Percentiles rank a stretch among this genome's conserved stretches.
Evolutionary conservation across 2,888 invertebrate genomes (phyloP).

Genomic region (Mystacides longicornis): DNA sequence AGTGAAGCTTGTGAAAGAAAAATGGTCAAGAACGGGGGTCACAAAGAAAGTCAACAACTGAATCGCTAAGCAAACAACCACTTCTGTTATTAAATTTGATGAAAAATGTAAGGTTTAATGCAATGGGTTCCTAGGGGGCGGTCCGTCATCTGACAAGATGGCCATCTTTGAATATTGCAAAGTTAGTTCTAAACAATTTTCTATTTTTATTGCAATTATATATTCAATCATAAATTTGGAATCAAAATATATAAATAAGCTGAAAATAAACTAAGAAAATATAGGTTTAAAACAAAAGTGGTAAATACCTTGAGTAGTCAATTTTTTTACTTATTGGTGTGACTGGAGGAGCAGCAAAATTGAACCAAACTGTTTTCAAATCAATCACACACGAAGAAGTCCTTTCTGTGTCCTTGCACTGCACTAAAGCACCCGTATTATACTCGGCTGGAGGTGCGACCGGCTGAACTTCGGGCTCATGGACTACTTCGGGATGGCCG

Average conservation of each 20-base stretch:
- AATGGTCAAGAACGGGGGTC: too few relatives aligned
- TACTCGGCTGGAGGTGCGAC: conserved; percentile 31
- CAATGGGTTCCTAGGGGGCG: too few relatives aligned
- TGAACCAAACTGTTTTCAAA: conserved; percentile 89
- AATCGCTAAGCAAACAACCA: too few relatives aligned
- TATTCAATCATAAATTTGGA: background rate
- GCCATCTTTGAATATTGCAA: too few relatives aligned
- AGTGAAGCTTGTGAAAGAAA: too few relatives aligned
- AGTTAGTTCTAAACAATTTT: too few relatives aligned
- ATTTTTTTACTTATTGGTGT: conserved; percentile 91
- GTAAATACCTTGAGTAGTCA: conserved; percentile 74
- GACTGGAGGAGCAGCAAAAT: conserved; percentile 93
- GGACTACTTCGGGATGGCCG: conserved; percentile 28
- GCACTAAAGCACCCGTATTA: conserved; percentile 39
- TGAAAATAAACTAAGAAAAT: background rate
- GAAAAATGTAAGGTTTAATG: too few relatives aligned
- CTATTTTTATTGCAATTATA: too few relatives aligned
- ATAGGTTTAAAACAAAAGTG: conserved; percentile 23
- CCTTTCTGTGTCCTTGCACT: conserved; percentile 61
- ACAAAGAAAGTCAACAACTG: too few relatives aligned
- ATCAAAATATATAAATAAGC: background rate
- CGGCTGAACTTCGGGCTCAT: conserved; percentile 34
- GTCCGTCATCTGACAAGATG: too few relatives aligned
- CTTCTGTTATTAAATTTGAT: too few relatives aligned
- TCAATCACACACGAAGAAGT: conserved; percentile 83